Evolutionary conservation across 2,113 vertebrate species (phyloP).

Genomic region (Mesoclemmys tuberculata): DNA sequence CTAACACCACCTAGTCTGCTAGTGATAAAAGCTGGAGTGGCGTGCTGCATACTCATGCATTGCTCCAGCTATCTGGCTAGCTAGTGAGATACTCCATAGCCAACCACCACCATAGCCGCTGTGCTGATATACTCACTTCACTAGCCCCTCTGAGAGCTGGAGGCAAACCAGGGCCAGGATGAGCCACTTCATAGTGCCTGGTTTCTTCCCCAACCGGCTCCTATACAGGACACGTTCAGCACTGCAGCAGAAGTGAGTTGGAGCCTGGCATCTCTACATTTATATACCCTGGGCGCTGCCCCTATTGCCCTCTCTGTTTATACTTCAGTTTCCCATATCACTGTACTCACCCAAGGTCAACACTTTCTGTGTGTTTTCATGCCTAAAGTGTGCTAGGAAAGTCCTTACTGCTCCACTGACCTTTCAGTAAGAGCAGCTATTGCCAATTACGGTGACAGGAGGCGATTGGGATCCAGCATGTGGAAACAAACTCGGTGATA

Average conservation of each 20-base stretch:
- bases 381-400: not conserved
- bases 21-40: not conserved
- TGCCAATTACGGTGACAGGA: not conserved
- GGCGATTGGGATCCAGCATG: not conserved
- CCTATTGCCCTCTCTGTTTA: not conserved
- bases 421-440: not conserved
- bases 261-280: not conserved
- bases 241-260: not conserved
- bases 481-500: not conserved
- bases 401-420: not conserved
- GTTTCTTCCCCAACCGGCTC: not conserved
- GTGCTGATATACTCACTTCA: constrained; percentile 56
- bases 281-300: constrained; percentile 23
- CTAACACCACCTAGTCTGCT: not conserved
- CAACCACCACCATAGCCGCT: fast-evolving
- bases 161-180: constrained; percentile 65
- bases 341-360: not conserved
- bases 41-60: not conserved
- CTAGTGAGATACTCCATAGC: not conserved
- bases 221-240: not conserved
- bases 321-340: not conserved
- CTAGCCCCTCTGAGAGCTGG: constrained; percentile 27
- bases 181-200: constrained; percentile 48
- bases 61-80: not conserved
- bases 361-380: not conserved